A percentile compares a stretch with the other conserved stretches of the same genome.
phyloP scores from a whole-genome alignment of 2,113 vertebrate genomes.

The Mungos mungo region DNA sequence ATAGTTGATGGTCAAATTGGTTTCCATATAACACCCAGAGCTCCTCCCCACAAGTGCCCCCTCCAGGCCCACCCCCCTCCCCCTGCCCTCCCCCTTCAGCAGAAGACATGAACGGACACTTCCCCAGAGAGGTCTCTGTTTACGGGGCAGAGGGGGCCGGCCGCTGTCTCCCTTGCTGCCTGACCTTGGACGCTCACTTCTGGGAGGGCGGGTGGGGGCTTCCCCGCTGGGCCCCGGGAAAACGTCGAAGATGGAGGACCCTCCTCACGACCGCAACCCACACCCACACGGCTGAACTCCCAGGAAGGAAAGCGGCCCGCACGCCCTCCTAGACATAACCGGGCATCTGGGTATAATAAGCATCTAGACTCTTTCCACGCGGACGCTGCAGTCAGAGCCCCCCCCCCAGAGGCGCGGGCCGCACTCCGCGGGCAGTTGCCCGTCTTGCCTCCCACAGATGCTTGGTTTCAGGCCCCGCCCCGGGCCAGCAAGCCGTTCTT shows the following conservation, averaged over 20 bases:
- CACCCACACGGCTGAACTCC: neutral
- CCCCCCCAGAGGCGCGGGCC: rapidly evolving
- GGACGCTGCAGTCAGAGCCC: too few species aligned
- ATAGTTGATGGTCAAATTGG: too few species aligned
- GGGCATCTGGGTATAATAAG: neutral
- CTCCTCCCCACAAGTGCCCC: too few species aligned
- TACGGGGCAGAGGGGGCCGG: rapidly evolving
- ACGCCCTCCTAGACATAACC: too few species aligned
- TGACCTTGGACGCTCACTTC: neutral
- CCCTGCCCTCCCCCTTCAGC: too few species aligned
- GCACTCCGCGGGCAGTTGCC: neutral
- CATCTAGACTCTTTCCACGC: neutral
- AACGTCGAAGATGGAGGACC: neutral
- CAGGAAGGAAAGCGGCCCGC: neutral
- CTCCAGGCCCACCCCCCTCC: too few species aligned
- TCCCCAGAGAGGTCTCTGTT: neutral
- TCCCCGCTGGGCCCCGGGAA: neutral
- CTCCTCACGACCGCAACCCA: neutral
- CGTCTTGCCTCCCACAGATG: too few species aligned
- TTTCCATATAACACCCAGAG: too few species aligned
- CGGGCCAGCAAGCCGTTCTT: rapidly evolving
- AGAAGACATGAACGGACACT: too few species aligned
- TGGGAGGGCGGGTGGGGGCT: neutral
- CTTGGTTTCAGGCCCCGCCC: neutral
- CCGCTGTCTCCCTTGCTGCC: neutral